Evolutionary conservation across 2,797 vertebrate species (phyloP), one percentile per base, ranked within the genome.

Genomic region (Betta splendens): DNA sequence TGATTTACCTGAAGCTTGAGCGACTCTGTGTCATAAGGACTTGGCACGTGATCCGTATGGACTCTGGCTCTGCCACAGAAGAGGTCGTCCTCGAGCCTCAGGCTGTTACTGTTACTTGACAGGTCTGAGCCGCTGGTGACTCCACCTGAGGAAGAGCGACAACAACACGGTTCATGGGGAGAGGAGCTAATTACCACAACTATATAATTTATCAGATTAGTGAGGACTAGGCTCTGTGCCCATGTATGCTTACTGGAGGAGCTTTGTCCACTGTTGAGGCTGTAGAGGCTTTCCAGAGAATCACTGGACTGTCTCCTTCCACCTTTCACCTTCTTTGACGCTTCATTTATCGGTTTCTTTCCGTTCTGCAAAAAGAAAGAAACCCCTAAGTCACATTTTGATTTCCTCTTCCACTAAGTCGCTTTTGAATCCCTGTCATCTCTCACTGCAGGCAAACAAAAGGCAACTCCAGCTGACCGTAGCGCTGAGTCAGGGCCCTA

Each of bases 21-120:
- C 11, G 95, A 98, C 47, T 98, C 97, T 0, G 89, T 95, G 77
- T 99, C 97, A 0, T 99, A 99, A 0, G 96, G 97, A 67, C 96
- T 98, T 1, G 97, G 97, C 1, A 92, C 92, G 58, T 95, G 96
- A 66, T 96, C 94, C 0, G 97, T 98, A 42, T 98, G 97, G 22
- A 98, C 97, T 62, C 88, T 91, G 43, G 96, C 97, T 55, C 91
- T 88, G 49, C 95, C 94, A 0, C 95, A 96, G 88, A 95, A 94
- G 0, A 83, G 66, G 0, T 98, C 94, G 0, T 97, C 95, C 3
- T 98, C 96, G 5, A 95, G 70, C 33, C 92, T 89, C 40, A 98
- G 87, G 71, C 96, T 98, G 77, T 93, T 93, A 74, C 95, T 92
- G 86, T 97, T 94, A 86, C 94, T 95, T 1, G 91, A 94, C 42